Evolutionary conservation across 2,888 invertebrate species (phyloP).

Genomic region (Latheticus oryzae): DNA sequence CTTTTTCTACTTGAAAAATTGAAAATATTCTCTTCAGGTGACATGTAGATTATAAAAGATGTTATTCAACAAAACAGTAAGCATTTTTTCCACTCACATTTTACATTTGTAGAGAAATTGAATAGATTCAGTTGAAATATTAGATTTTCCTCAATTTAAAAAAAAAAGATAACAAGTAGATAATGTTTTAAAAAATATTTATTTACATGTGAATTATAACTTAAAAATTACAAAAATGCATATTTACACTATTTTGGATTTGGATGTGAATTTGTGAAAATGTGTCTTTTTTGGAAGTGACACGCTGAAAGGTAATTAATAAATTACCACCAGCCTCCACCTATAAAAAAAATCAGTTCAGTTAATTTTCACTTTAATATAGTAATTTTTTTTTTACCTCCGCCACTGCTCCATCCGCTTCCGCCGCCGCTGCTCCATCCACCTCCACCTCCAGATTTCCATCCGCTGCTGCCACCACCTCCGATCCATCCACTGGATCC

Average conservation of each 20-base stretch:
- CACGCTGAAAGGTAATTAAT: neutral
- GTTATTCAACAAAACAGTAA: too few relatives aligned
- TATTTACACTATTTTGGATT: slow-evolving; percentile 30
- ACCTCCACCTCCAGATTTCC: slow-evolving; percentile 37
- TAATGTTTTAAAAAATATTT: slow-evolving; percentile 29
- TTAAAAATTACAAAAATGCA: slow-evolving; percentile 31
- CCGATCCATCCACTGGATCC: slow-evolving; percentile 33
- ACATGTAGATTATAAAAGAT: too few relatives aligned
- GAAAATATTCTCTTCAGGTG: too few relatives aligned
- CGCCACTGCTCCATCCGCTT: slow-evolving; percentile 18
- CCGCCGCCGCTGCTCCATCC: slow-evolving; percentile 33
- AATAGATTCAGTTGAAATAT: too few relatives aligned
- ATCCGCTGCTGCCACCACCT: slow-evolving; percentile 40
- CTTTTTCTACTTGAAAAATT: too few relatives aligned
- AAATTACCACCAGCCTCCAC: slow-evolving; percentile 33
- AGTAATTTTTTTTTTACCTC: slow-evolving; percentile 5
- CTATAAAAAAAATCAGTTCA: slow-evolving; percentile 9
- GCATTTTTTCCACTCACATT: neutral
- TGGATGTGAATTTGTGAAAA: slow-evolving; percentile 23
- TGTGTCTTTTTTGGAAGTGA: slow-evolving; percentile 11
- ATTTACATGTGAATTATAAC: slow-evolving; percentile 35
- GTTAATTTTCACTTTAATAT: neutral
- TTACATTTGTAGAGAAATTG: too few relatives aligned
- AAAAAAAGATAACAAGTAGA: slow-evolving; percentile 2
- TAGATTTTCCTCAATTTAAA: neutral